These are phyloP conservation scores for Eupithecia exiguata DNA, from an alignment of 2,888 invertebrate species.

Conservation along the genomic window DNA sequence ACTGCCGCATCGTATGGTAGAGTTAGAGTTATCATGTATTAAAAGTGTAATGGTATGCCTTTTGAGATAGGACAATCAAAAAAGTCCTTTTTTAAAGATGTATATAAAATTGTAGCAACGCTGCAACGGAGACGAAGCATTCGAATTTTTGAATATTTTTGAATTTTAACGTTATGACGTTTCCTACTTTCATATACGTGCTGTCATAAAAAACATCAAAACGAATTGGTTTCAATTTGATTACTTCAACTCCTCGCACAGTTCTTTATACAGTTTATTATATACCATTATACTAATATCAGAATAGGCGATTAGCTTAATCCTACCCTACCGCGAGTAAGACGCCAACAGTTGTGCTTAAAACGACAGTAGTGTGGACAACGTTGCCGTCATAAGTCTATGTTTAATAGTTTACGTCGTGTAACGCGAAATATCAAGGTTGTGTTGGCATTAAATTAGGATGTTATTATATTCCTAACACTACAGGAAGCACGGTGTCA, in stretches of 20 bases:
- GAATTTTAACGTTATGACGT: neutral
- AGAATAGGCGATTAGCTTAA: neutral
- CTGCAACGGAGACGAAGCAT: too few relatives aligned
- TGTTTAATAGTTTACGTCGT: constrained; percentile 37
- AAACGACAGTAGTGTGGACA: neutral
- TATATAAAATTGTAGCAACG: too few relatives aligned
- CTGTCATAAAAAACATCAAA: neutral
- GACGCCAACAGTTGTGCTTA: neutral
- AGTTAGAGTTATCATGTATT: neutral
- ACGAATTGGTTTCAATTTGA: neutral
- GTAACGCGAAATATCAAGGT: constrained; percentile 40
- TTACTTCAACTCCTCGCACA: neutral
- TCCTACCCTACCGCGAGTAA: neutral
- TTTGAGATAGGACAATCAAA: neutral
- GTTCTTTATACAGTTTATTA: too few relatives aligned
- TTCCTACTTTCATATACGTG: neutral
- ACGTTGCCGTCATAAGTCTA: constrained; percentile 35
- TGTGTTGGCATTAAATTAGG: constrained; percentile 28
- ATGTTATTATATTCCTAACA: constrained; percentile 5
- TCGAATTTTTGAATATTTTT: neutral
- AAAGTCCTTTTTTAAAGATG: neutral
- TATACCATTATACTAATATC: too few relatives aligned
- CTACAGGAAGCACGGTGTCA: neutral
- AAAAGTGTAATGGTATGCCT: neutral
- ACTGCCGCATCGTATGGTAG: too few relatives aligned